Conservation (phyloP, 2,797 vertebrate species). For the Danio kyathit region DNA sequence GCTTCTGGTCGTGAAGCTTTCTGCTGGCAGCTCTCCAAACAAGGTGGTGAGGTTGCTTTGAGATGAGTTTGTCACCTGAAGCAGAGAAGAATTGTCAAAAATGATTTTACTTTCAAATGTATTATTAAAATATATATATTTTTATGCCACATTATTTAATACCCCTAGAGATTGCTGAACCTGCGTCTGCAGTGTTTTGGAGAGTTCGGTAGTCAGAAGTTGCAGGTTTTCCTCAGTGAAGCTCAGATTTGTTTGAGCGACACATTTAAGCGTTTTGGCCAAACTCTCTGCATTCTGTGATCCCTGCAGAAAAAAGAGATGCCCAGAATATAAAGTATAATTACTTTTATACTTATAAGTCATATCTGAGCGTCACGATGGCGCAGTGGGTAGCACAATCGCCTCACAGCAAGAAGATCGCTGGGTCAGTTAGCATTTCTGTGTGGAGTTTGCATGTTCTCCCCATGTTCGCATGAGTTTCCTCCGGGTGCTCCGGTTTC, state of each 20-base stretch:
- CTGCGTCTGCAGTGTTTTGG: neutral
- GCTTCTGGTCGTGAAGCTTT: conserved; percentile 30
- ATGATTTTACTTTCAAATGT: neutral
- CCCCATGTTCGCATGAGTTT: too few relatives aligned
- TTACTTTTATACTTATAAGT: neutral
- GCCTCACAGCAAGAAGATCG: too few relatives aligned
- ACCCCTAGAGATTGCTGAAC: neutral
- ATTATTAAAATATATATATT: neutral
- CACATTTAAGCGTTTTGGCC: conserved; percentile 30
- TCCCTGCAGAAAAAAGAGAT: conserved; percentile 21
- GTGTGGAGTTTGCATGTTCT: too few relatives aligned
- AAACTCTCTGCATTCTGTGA: conserved; percentile 16
- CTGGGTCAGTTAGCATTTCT: too few relatives aligned
- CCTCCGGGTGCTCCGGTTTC: too few relatives aligned
- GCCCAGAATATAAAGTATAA: neutral
- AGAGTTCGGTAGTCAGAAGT: conserved; percentile 14
- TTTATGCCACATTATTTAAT: neutral
- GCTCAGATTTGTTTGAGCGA: conserved; percentile 29
- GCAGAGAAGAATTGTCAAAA: neutral
- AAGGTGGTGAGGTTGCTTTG: neutral
- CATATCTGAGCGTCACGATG: neutral
- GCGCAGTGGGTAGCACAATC: too few relatives aligned
- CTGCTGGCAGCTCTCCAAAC: neutral
- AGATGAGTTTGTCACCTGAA: conserved; percentile 16
- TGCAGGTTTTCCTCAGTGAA: conserved; percentile 36